Evolutionary conservation across 2,888 invertebrate species (phyloP).

Genomic region (Perithous albicinctus): DNA sequence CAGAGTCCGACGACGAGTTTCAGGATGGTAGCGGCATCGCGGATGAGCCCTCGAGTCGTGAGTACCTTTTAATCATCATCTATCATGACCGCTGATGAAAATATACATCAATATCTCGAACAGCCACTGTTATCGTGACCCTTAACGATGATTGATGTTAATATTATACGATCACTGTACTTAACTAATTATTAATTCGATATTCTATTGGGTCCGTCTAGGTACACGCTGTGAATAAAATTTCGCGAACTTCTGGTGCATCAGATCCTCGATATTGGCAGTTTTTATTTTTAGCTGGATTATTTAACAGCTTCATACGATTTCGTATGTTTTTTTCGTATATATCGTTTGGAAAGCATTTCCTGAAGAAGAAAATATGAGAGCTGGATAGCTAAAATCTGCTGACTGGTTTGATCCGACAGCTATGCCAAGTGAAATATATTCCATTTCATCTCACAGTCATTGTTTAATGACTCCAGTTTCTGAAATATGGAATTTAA

Average conservation of each 20-base stretch:
- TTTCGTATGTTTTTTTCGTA: no score
- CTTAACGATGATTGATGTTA: neutral
- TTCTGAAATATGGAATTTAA: no score
- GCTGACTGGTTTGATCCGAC: no score
- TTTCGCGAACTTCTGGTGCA: neutral
- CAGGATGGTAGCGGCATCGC: constrained; percentile 78
- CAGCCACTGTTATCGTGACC: neutral
- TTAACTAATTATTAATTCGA: neutral
- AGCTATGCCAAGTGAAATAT: no score
- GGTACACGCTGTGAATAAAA: neutral
- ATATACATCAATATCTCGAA: neutral
- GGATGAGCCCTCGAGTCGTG: constrained; percentile 83
- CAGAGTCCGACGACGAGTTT: constrained; percentile 97
- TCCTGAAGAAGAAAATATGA: no score
- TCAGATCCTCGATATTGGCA: neutral
- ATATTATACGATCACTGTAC: neutral
- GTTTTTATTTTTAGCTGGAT: no score
- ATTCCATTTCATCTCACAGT: no score
- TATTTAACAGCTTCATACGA: no score
- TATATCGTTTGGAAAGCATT: no score
- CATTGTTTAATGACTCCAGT: no score
- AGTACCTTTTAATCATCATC: constrained; percentile 72
- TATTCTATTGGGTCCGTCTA: neutral
- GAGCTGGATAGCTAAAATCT: no score
- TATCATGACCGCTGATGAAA: neutral